These are phyloP conservation scores for Drosophila atripex DNA, from an alignment of 2,888 invertebrate species.

Conservation along the genomic window DNA sequence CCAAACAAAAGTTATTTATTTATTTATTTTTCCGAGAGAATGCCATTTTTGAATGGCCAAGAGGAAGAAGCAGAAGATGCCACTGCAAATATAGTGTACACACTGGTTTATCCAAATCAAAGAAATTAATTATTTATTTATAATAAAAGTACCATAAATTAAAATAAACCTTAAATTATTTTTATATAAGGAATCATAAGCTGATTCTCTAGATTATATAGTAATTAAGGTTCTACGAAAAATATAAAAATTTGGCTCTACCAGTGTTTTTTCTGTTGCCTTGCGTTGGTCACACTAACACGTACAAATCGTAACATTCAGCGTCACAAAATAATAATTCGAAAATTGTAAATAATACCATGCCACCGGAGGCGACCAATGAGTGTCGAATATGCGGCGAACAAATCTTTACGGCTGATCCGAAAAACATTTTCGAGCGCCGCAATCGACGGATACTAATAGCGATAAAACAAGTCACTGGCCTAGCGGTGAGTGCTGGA, in stretches of 20 bases:
- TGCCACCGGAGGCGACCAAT: constrained; percentile 9
- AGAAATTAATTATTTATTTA: not conserved
- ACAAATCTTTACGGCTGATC: constrained; percentile 49
- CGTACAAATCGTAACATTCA: not conserved
- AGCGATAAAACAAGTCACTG: constrained; percentile 51
- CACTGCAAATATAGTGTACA: constrained; percentile 2
- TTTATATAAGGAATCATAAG: too few species aligned
- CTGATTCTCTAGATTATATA: too few species aligned
- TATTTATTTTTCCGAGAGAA: not conserved
- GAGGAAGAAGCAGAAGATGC: constrained; percentile 17
- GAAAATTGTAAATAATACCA: not conserved
- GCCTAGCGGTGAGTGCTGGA: constrained; percentile 45
- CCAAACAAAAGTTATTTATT: not conserved
- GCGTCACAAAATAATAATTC: not conserved
- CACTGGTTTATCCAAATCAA: not conserved
- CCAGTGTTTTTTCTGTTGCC: not conserved
- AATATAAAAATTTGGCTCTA: not conserved
- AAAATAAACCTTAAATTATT: too few species aligned
- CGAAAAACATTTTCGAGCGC: constrained; percentile 52
- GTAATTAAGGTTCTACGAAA: too few species aligned
- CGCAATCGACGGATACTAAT: constrained; percentile 39
- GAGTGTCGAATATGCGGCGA: constrained; percentile 59
- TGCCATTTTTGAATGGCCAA: constrained; percentile 2
- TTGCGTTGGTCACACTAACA: not conserved
- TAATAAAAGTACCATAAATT: too few species aligned